Conservation (phyloP, 2,888 invertebrate genomes). For the Drosophila longiperda region DNA sequence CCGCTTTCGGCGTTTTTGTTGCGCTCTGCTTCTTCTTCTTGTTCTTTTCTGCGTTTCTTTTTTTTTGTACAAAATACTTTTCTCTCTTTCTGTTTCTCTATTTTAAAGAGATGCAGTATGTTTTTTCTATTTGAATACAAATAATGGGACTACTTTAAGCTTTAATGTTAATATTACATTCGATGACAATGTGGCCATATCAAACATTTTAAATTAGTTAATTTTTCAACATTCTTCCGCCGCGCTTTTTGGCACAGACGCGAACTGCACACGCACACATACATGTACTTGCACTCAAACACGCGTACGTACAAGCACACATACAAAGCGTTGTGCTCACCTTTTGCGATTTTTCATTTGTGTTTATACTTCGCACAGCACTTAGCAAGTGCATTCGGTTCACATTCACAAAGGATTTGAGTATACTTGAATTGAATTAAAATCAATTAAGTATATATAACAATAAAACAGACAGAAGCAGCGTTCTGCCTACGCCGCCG, state of each 20-base stretch:
- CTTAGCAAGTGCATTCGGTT: slow-evolving; percentile 4
- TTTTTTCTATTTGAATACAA: background rate
- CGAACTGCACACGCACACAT: slow-evolving; percentile 29
- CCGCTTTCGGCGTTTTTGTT: slow-evolving; percentile 45
- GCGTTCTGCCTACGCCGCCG: slow-evolving; percentile 61
- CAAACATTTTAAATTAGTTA: slow-evolving; percentile 31
- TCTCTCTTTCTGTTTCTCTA: background rate
- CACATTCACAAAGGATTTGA: slow-evolving; percentile 11
- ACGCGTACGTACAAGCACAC: slow-evolving; percentile 1
- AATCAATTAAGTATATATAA: slow-evolving; percentile 14
- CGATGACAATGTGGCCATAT: background rate
- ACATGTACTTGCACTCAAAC: slow-evolving; percentile 1
- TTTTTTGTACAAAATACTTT: slow-evolving; percentile 20
- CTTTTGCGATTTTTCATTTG: slow-evolving; percentile 52
- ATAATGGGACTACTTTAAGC: background rate
- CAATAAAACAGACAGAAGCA: slow-evolving; percentile 13
- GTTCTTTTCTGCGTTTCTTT: slow-evolving; percentile 4
- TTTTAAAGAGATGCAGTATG: background rate
- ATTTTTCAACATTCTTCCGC: slow-evolving; percentile 45
- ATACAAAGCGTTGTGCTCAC: slow-evolving; percentile 42
- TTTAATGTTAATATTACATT: background rate
- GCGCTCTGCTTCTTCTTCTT: slow-evolving; percentile 50
- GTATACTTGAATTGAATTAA: slow-evolving; percentile 13
- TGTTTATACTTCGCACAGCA: slow-evolving; percentile 18
- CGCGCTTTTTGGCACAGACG: slow-evolving; percentile 65